These are phyloP conservation scores for Sthenelais limicola DNA, from an alignment of 2,888 invertebrate species.

Conservation along the genomic window DNA sequence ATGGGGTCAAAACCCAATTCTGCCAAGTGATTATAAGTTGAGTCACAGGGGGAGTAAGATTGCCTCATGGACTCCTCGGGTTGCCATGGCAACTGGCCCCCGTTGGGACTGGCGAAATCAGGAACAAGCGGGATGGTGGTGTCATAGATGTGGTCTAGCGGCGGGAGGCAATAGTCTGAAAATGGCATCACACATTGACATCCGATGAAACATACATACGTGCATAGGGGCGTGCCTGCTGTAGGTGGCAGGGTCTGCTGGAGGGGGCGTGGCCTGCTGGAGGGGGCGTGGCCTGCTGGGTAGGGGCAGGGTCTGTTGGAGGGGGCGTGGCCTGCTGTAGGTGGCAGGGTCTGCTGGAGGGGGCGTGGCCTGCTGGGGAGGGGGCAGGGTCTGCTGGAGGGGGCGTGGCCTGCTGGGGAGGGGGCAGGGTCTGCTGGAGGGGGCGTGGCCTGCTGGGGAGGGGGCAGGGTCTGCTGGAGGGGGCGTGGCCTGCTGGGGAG, in stretches of 20 bases:
- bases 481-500: too few relatives aligned
- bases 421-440: too few relatives aligned
- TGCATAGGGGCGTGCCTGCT: background rate
- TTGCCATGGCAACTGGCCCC: background rate
- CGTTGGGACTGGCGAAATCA: background rate
- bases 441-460: too few relatives aligned
- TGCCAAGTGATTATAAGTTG: conserved; percentile 20
- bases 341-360: background rate
- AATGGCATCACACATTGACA: background rate
- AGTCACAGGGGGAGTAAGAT: conserved; percentile 19
- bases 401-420: too few relatives aligned
- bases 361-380: background rate
- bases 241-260: background rate
- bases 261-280: background rate
- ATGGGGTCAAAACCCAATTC: conserved; percentile 32
- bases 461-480: too few relatives aligned
- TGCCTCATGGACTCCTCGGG: background rate
- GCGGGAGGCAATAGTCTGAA: conserved; percentile 34
- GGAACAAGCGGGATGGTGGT: conserved; percentile 28
- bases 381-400: too few relatives aligned
- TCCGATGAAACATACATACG: background rate
- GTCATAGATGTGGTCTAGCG: conserved; percentile 30
- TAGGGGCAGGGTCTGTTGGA: too few relatives aligned
- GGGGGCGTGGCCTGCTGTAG: too few relatives aligned
- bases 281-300: background rate